phyloP scores from a whole-genome alignment of 1,140 invertebrate species.

The Wiebesia pumilae region DNA sequence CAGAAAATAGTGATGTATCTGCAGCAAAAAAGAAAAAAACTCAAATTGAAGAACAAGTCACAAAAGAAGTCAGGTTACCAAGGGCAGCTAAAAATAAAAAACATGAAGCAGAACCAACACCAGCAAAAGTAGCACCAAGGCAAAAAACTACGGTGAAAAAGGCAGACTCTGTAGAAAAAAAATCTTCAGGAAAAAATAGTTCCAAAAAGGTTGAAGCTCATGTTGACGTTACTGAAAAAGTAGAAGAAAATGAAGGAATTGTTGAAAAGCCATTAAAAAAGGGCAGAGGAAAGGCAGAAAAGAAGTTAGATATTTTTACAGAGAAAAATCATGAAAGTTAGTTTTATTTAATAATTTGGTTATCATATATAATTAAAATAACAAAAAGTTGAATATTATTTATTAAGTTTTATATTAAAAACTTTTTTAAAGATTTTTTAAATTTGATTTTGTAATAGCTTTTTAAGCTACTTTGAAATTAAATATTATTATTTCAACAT shows the following conservation, averaged over 20 bases:
- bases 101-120: constrained; percentile 42
- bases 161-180: constrained; percentile 43
- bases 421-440: background rate
- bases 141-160: constrained; percentile 42
- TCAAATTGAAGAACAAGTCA: constrained; percentile 25
- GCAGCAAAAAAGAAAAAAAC: constrained; percentile 51
- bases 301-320: background rate
- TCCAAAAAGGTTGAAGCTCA: constrained; percentile 46
- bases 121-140: constrained; percentile 43
- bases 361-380: background rate
- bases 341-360: background rate
- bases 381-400: background rate
- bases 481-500: too few relatives aligned
- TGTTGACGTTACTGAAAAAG: constrained; percentile 35
- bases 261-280: constrained; percentile 51
- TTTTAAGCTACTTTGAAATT: too few relatives aligned
- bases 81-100: constrained; percentile 56
- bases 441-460: too few relatives aligned
- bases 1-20: constrained; percentile 53
- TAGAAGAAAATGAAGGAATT: constrained; percentile 35
- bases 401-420: too few relatives aligned
- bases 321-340: constrained; percentile 46
- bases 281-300: constrained; percentile 46
- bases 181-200: constrained; percentile 43
- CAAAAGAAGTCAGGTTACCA: constrained; percentile 51